phyloP scores from a whole-genome alignment of 2,888 invertebrate genomes.

The Philereme vetulata region DNA sequence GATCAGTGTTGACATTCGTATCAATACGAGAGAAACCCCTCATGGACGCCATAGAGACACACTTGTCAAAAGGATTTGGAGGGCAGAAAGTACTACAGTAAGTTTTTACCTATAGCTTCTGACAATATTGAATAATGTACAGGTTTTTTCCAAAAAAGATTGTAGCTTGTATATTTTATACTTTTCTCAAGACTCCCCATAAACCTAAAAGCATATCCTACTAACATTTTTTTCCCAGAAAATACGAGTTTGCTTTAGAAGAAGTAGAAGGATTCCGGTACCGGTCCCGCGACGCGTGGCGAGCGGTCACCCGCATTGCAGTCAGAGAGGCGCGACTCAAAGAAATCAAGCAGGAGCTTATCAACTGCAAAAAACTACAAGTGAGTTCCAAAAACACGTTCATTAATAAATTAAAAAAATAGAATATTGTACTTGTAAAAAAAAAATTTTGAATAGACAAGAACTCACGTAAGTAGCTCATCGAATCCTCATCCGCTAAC shows the following conservation, averaged over 20 bases:
- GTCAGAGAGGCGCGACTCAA: constrained; percentile 96
- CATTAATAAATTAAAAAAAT: no score
- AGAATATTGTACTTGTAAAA: no score
- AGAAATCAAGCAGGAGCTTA: constrained; percentile 97
- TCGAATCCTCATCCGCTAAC: no score
- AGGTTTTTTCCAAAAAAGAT: no score
- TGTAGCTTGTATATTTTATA: no score
- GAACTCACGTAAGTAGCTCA: no score
- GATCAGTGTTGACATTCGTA: constrained; percentile 95
- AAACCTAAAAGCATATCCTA: no score
- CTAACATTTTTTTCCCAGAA: constrained; percentile 75
- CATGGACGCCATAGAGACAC: constrained; percentile 90
- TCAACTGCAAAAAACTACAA: constrained; percentile 96
- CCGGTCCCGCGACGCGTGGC: constrained; percentile 97
- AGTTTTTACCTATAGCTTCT: constrained; percentile 52
- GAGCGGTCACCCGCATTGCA: constrained; percentile 96
- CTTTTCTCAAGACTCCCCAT: no score
- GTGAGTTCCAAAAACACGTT: constrained; percentile 54
- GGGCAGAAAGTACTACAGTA: constrained; percentile 86
- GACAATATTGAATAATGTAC: no score
- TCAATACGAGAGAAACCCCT: constrained; percentile 89
- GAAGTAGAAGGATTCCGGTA: constrained; percentile 98
- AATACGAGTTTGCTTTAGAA: constrained; percentile 96
- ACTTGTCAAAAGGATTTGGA: constrained; percentile 87
- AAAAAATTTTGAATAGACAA: no score